These are phyloP conservation scores for Temnothorax ravouxi DNA, from an alignment of 2,888 invertebrate genomes.

Conservation along the genomic window DNA sequence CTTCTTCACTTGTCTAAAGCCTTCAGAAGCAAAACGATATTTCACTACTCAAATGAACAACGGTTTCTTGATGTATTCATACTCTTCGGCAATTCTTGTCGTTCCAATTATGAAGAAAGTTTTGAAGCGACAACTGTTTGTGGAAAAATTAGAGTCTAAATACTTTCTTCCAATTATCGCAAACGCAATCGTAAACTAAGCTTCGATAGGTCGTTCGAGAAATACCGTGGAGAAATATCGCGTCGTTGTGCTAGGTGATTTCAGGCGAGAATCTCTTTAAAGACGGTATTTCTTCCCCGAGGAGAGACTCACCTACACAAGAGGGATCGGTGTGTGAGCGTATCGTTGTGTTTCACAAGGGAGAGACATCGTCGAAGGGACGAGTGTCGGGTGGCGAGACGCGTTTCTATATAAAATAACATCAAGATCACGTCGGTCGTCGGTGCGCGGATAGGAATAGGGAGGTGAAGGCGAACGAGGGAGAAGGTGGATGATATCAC, in stretches of 20 bases:
- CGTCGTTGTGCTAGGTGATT: neutral
- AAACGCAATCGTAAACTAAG: neutral
- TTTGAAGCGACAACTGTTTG: neutral
- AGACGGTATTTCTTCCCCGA: neutral
- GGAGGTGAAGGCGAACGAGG: constrained; percentile 23
- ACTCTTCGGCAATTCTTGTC: neutral
- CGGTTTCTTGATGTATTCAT: neutral
- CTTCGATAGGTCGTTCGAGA: neutral
- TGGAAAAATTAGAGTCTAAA: neutral
- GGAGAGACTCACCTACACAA: neutral
- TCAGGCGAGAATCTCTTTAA: neutral
- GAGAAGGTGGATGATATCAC: neutral
- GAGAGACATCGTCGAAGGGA: neutral
- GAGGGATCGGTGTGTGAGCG: neutral
- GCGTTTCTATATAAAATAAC: constrained; percentile 39
- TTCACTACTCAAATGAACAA: neutral
- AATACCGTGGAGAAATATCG: neutral
- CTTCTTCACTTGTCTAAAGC: neutral
- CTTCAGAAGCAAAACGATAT: neutral
- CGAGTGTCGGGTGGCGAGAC: neutral
- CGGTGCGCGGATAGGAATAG: neutral
- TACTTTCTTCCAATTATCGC: neutral
- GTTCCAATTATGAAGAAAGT: neutral
- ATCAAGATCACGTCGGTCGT: constrained; percentile 1
- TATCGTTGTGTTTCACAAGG: constrained; percentile 1